phyloP scores from a whole-genome alignment of 2,113 vertebrate genomes.

The Albula glossodonta region DNA sequence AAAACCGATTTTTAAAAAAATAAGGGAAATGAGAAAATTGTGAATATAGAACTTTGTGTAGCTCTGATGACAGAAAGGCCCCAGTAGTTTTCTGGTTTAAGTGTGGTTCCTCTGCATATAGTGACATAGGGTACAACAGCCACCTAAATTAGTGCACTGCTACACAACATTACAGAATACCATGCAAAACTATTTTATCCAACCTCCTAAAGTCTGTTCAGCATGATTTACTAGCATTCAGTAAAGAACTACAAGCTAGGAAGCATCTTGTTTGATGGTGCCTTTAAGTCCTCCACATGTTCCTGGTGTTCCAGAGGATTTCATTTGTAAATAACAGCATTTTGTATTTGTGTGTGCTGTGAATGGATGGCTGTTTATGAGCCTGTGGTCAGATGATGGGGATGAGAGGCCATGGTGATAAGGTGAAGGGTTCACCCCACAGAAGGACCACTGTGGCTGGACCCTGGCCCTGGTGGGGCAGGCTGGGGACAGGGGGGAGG shows the following conservation, averaged over 20 bases:
- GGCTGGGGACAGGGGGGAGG: constrained; percentile 34
- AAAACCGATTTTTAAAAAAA: not conserved
- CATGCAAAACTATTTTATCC: not conserved
- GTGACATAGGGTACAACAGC: not conserved
- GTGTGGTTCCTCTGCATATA: not conserved
- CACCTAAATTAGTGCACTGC: not conserved
- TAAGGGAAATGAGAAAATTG: constrained; percentile 4
- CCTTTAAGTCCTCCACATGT: not conserved
- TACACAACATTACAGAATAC: not conserved
- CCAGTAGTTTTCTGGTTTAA: not conserved
- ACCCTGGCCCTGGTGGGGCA: constrained; percentile 43
- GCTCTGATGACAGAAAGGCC: not conserved
- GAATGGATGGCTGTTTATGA: constrained; percentile 47
- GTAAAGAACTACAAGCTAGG: too few relatives aligned
- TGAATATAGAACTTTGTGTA: not conserved
- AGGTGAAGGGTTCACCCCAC: constrained; percentile 34
- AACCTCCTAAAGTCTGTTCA: not conserved
- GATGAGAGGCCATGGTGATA: not conserved
- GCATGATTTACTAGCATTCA: too few relatives aligned
- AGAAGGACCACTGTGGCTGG: constrained; percentile 48
- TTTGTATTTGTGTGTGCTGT: constrained; percentile 23
- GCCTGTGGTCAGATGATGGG: constrained; percentile 39
- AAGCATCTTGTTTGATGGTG: not conserved
- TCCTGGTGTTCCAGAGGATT: not conserved
- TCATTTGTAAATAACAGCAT: not conserved